phyloP scores from a whole-genome alignment of 2,797 vertebrate species.

The Crocodylus rhombifer region DNA sequence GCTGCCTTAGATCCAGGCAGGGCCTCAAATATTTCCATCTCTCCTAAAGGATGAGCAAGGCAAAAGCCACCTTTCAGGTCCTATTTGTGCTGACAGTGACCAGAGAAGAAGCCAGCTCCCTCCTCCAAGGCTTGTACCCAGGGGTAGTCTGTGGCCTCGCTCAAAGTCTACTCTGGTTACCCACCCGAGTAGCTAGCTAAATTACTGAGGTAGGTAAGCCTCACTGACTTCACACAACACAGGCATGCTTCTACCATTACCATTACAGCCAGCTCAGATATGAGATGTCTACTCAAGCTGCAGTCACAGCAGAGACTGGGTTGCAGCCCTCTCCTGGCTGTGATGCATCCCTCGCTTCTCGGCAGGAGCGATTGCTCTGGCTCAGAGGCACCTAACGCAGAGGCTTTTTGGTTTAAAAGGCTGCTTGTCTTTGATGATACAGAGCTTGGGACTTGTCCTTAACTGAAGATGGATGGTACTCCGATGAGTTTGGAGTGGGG shows the following conservation, averaged over 20 bases:
- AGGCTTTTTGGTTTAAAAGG: neutral
- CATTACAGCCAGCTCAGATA: too few relatives aligned
- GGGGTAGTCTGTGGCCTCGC: too few relatives aligned
- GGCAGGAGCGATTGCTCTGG: neutral
- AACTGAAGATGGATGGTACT: neutral
- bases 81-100: neutral
- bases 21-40: neutral
- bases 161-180: neutral
- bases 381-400: accelerated
- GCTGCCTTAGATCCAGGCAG: neutral
- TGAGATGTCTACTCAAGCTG: too few relatives aligned
- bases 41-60: neutral
- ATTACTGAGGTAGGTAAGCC: too few relatives aligned
- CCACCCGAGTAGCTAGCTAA: too few relatives aligned
- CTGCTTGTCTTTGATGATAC: neutral
- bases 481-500: neutral
- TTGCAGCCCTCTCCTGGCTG: neutral
- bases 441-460: neutral
- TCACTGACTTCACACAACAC: too few relatives aligned
- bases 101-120: neutral
- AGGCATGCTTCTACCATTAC: too few relatives aligned
- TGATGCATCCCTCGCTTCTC: neutral
- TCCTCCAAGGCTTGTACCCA: too few relatives aligned
- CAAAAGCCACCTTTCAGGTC: neutral
- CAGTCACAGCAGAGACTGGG: neutral